Percentiles rank a stretch among this genome's conserved stretches.
Evolutionary conservation across 2,888 invertebrate species (phyloP).

Genomic region (Arge pagana): DNA sequence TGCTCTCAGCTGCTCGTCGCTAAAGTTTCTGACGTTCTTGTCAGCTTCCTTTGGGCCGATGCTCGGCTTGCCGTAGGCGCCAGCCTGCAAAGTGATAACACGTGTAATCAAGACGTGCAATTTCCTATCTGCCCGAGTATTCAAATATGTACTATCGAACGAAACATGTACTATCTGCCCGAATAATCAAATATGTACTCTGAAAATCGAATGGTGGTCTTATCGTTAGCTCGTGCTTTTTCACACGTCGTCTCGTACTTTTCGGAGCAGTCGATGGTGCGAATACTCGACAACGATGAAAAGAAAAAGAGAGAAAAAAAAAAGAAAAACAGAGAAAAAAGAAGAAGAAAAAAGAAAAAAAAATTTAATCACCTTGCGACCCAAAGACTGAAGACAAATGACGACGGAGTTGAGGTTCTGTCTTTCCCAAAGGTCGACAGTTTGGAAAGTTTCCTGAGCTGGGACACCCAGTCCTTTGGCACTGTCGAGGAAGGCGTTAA

Average conservation of each 20-base stretch:
- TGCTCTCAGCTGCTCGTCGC: constrained; percentile 91
- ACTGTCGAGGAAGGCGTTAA: constrained; percentile 87
- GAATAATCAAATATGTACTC: background rate
- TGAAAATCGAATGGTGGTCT: background rate
- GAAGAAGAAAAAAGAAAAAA: constrained; percentile 1
- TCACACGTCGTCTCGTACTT: too few species aligned
- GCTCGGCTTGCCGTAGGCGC: constrained; percentile 80
- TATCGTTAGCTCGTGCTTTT: too few species aligned
- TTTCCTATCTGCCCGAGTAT: constrained; percentile 1
- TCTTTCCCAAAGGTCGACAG: constrained; percentile 95
- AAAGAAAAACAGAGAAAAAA: too few species aligned
- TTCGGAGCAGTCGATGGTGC: too few species aligned
- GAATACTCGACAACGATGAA: too few species aligned
- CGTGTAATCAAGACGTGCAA: constrained; percentile 11
- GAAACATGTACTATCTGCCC: constrained; percentile 4
- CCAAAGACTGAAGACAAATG: constrained; percentile 91
- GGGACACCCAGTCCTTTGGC: constrained; percentile 88
- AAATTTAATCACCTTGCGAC: constrained; percentile 90
- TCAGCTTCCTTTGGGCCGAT: constrained; percentile 97
- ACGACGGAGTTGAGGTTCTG: constrained; percentile 96
- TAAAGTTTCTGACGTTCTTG: constrained; percentile 91
- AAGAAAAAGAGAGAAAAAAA: too few species aligned
- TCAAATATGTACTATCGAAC: background rate
- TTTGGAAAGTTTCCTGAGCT: constrained; percentile 94
- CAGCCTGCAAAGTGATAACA: constrained; percentile 67